A percentile compares a stretch with the other conserved stretches of the same genome.
Evolutionary conservation across 2,113 vertebrate genomes (phyloP).

Genomic region (Felis chaus): DNA sequence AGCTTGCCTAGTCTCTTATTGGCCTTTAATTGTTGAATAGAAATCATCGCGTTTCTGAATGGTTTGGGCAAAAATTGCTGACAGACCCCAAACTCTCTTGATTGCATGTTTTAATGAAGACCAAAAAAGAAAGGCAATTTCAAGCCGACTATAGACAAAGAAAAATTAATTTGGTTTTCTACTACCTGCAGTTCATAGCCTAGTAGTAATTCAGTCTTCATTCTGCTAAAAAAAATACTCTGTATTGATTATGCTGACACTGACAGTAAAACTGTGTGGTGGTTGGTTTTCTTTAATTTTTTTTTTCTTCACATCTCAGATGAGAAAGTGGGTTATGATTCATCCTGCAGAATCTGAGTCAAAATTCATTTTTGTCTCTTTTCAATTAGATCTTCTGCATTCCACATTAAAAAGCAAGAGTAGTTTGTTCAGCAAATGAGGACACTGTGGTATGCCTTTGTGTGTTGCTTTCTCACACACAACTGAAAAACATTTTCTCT

Average conservation of each 20-base stretch:
- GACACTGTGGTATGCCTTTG: constrained; percentile 69
- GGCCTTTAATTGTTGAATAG: not conserved
- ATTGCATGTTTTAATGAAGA: not conserved
- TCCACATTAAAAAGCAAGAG: constrained; percentile 82
- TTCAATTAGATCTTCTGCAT: constrained; percentile 77
- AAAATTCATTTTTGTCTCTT: constrained; percentile 81
- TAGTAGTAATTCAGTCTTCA: constrained; percentile 72
- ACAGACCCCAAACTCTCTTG: not conserved
- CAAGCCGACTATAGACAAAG: constrained; percentile 41
- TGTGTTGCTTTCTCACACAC: constrained; percentile 81
- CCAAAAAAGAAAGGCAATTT: not conserved
- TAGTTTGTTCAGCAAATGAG: constrained; percentile 83
- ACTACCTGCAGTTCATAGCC: constrained; percentile 68
- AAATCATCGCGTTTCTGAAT: constrained; percentile 31
- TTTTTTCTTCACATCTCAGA: constrained; percentile 73
- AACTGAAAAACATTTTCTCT: constrained; percentile 62
- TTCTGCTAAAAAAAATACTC: constrained; percentile 72
- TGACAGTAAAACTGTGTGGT: constrained; percentile 74
- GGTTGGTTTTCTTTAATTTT: constrained; percentile 59
- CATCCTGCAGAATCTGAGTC: constrained; percentile 85
- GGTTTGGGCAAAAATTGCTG: not conserved
- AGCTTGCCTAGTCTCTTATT: not conserved
- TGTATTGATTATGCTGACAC: constrained; percentile 83
- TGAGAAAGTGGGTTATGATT: constrained; percentile 88
- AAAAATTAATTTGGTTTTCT: constrained; percentile 62